Base-by-base conservation (phyloP, 30 jellyfish, hydroid and myxozoan genomes). In the Cassiopea andromeda region DNA sequence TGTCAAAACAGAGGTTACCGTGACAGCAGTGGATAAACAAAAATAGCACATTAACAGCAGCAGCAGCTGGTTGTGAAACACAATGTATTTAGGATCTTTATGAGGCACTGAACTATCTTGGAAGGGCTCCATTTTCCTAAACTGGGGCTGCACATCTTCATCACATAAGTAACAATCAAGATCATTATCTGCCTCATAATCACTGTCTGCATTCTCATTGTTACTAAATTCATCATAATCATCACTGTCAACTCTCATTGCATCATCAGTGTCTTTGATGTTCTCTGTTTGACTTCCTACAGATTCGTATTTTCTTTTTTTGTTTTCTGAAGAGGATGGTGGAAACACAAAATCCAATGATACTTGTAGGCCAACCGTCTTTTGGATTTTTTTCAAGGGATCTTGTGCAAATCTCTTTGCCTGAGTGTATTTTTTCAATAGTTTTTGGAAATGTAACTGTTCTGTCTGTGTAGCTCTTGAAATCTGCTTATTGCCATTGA, bases 41-140 rank as follows among this genome's bases (percentile, higher is more conserved):
- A 76, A 46, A 46, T 76, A 79, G 88, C 88, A 79, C 58, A 79
- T 79, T 79, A 79, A 79, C 88, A 61, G 15, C 88, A 61, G 57
- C 16, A 79, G 88, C 78, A 79, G 88, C 88, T 79, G 88, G 88
- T 60, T 50, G 79, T 79, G 88, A 79, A 79, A 60, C 15, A 79
- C 60, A 7, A 19, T 79, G 88, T 79, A 57, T 79, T 79, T 79
- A 61, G 77, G 50, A 7, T 79, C 88, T 77, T 57, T 49, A 49
- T 79, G 88, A 77, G 85, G 71, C 44, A 43, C 46, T 43, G 85
- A 77, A 46, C 85, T 44, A 43, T 77, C 38, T 27, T 77, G 85
- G 71, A 77, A 46, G 85, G 85, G 85, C 74, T 77, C 85, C 85
- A 77, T 77, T 77, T 77, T 77, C 71, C 85, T 77, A 45, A 77